Base-by-base conservation (phyloP, 2,797 vertebrate species). In the Acrossocheilus fasciatus region DNA sequence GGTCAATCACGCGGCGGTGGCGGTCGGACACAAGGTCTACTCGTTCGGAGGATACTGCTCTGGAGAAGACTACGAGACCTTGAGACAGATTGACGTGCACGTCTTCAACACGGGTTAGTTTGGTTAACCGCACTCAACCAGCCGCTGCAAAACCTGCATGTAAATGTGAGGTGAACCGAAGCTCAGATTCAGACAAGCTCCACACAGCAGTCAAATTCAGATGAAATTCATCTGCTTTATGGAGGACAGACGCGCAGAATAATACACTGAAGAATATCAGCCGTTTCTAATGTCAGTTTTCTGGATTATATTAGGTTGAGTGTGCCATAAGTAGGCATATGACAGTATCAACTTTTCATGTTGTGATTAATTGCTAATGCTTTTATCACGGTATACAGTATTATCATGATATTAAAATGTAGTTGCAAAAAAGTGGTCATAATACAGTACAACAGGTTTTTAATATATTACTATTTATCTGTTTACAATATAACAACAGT, bases 21-120 rank as follows among this genome's bases (percentile, higher is more conserved):
- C 98, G 1, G 97, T 99, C 3, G 98, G 98, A 17, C 98, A 99
- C 95, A 97, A 97, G 90, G 97, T 99, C 3, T 99, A 97, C 93
- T 99, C 98, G 89, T 99, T 99, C n/a, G 98, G 98, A 0, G 98
- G 98, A 4, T 99, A 99, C 92, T 99, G 98, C 91, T 99, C 98
- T 0, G 98, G 98, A 34, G 98, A 99, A 92, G 98, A 99, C 95
- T 99, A 99, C 66, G 98, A 99, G 93, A 99, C 98, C 0, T 95
- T 99, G 41, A 96, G 98, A 18, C 98, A 99, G 95, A 99, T 99
- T n/a, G 98, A 99, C 0, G 98, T 99, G 68, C 98, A 99, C 4
- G 96, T 99, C 64, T 99, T 99, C 91, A 99, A 99, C 41, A 97
- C 97, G 87, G 98, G 98, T 99, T 91, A 91, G 85, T 39, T 50